A percentile compares a stretch with the other conserved stretches of the same genome.
phyloP scores from a whole-genome alignment of 2,888 invertebrate species.

The Tolmerus cingulatus region DNA sequence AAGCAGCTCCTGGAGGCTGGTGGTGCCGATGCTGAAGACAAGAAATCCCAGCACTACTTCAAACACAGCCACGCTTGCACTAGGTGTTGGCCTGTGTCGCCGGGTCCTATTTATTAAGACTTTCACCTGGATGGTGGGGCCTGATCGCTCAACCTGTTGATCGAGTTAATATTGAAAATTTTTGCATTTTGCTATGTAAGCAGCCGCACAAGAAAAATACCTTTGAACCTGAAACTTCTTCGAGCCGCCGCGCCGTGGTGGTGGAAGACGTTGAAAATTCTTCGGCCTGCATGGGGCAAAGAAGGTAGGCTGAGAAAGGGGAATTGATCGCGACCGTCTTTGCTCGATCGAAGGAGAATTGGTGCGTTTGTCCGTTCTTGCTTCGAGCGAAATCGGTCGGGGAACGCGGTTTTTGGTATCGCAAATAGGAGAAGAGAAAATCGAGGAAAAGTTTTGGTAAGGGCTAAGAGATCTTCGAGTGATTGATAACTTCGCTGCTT shows the following conservation, averaged over 20 bases:
- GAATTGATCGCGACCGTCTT: neutral
- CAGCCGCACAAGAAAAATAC: constrained; percentile 2
- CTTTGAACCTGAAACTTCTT: constrained; percentile 6
- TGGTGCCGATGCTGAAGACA: constrained; percentile 15
- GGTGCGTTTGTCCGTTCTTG: neutral
- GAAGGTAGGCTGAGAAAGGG: neutral
- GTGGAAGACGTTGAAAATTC: neutral
- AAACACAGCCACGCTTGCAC: constrained; percentile 64
- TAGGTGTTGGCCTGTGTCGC: constrained; percentile 63
- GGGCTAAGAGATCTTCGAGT: neutral
- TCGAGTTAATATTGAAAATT: constrained; percentile 6
- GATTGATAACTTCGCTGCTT: neutral
- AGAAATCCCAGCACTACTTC: constrained; percentile 58
- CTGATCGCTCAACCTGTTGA: constrained; percentile 22
- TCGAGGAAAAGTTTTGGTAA: neutral
- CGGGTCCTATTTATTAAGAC: constrained; percentile 65
- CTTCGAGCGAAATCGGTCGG: neutral
- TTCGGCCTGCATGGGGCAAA: neutral
- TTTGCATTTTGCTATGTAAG: constrained; percentile 17
- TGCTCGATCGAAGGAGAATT: neutral
- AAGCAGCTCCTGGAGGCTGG: constrained; percentile 13
- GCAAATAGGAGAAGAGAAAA: neutral
- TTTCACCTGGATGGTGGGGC: constrained; percentile 57
- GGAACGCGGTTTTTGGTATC: neutral
- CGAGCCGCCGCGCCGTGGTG: neutral